Percentiles rank a stretch among this genome's conserved stretches.
Evolutionary conservation across 2,888 invertebrate species (phyloP).

Genomic region (Lepidocyrtoides sp.): DNA sequence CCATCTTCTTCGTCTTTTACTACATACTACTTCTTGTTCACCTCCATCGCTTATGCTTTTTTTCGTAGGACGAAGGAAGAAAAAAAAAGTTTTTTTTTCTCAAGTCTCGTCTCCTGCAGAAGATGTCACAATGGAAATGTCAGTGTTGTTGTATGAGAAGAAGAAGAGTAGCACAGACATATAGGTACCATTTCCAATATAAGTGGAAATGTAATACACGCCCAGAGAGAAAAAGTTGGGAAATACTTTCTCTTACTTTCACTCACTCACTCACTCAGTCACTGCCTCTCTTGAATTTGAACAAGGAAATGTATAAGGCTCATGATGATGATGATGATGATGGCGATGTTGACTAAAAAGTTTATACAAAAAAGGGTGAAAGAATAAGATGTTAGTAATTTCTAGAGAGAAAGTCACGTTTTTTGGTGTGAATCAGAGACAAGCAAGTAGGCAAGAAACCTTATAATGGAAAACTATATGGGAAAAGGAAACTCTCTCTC

Average conservation of each 20-base stretch:
- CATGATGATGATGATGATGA: no score
- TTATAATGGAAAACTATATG: no score
- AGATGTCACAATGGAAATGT: conserved; percentile 4
- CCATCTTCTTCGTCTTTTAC: no score
- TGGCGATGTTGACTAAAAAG: not conserved
- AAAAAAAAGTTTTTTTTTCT: not conserved
- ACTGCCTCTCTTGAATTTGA: not conserved
- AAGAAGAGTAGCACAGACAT: not conserved
- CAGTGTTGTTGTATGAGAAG: no score
- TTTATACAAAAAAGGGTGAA: not conserved
- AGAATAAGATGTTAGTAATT: not conserved
- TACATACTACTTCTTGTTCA: not conserved
- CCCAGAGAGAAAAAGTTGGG: conserved; percentile 48
- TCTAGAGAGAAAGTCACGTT: conserved; percentile 37
- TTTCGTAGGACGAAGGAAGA: no score
- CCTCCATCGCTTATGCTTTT: not conserved
- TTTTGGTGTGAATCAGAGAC: conserved; percentile 38
- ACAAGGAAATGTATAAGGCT: no score
- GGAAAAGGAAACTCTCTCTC: not conserved
- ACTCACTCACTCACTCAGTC: not conserved
- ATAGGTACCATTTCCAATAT: conserved; percentile 25
- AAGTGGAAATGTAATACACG: conserved; percentile 29
- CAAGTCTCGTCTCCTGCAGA: not conserved
- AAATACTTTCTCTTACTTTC: conserved; percentile 15
- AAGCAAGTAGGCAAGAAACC: not conserved